phyloP scores from a whole-genome alignment of 2,888 invertebrate species.

The Pristionchus japonicus region DNA sequence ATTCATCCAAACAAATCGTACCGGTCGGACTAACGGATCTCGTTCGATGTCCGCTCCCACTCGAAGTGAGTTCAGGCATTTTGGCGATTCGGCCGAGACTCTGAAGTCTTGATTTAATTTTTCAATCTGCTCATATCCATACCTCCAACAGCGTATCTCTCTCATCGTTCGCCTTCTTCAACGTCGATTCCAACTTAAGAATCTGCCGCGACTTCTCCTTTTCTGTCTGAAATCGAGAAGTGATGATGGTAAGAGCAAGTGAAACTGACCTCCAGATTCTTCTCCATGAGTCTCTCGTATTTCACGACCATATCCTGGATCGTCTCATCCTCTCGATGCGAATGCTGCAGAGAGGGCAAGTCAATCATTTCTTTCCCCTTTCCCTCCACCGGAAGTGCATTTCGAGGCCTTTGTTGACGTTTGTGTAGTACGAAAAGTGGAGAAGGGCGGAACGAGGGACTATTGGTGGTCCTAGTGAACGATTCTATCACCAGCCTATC shows the following conservation, averaged over 20 bases:
- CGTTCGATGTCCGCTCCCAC: neutral
- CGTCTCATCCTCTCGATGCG: constrained; percentile 27
- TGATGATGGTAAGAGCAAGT: neutral
- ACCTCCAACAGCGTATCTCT: constrained; percentile 41
- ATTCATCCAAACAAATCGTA: neutral
- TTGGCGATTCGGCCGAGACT: constrained; percentile 23
- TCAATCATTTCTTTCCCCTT: neutral
- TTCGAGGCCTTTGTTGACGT: constrained; percentile 13
- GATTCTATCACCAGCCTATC: too few species aligned
- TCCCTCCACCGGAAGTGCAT: constrained; percentile 5
- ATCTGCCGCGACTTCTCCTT: constrained; percentile 41
- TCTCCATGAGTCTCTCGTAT: constrained; percentile 43
- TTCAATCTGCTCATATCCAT: neutral
- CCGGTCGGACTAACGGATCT: constrained; percentile 42
- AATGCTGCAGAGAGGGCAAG: neutral
- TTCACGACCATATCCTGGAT: constrained; percentile 40
- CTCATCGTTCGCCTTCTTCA: constrained; percentile 41
- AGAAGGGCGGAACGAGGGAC: too few species aligned
- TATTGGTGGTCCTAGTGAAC: too few species aligned
- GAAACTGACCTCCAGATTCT: constrained; percentile 26
- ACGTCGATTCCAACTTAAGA: constrained; percentile 8
- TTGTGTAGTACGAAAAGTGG: too few species aligned
- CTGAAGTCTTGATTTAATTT: neutral
- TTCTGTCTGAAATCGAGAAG: constrained; percentile 21
- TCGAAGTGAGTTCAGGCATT: constrained; percentile 30